Base-by-base conservation (phyloP, 2,113 vertebrate species). In the Orientallactaga bullata region DNA sequence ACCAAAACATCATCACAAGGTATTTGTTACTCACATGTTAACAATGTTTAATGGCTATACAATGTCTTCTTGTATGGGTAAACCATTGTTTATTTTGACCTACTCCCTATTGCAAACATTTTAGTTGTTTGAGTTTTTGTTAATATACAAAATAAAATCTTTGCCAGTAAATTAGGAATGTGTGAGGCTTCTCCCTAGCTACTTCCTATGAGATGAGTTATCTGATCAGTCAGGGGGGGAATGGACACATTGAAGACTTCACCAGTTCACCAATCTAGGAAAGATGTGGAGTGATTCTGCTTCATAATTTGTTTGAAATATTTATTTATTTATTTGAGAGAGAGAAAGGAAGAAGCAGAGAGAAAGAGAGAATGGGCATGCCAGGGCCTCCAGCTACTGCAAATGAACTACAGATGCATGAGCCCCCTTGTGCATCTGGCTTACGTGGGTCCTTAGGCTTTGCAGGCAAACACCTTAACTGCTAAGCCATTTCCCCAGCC, bases 91-190 rank as follows among this genome's bases (percentile, higher is more conserved):
- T 89, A 82, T 85, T 55, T 47, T 65, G 55, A 89, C 3, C 2
- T 78, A 39, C 78, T 65, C 11, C 15, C 10, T 63, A 2, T 63
- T 85, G 21, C 73, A 80, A 55, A 47, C 16, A 78, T 78, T 65
- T 74, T 39, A 35, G 13, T 71, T 76, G 13, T 90, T 37, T 88
- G 55, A 69, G 18, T 60, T 90, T 81, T 55, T 85, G 20, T 65
- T 39, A 5, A 88, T 74, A 81, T 66, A 84, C 73, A 60, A 74
- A 87, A 71, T 68, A 68, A 90, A 95, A 93, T 23, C 28, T 89
- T 80, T 72, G 66, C 30, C 78, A 1, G 30, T 80, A 73, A 82
- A 65, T 58, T n/a, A 65, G 26, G 13, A 30, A 65, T 63, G 61
- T 63, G 47, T 37, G 23, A 51, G 32, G 12, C 30, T 88, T 92